Evolutionary conservation across 2,113 vertebrate species (phyloP).

Genomic region (Apistogramma diplotaenia): DNA sequence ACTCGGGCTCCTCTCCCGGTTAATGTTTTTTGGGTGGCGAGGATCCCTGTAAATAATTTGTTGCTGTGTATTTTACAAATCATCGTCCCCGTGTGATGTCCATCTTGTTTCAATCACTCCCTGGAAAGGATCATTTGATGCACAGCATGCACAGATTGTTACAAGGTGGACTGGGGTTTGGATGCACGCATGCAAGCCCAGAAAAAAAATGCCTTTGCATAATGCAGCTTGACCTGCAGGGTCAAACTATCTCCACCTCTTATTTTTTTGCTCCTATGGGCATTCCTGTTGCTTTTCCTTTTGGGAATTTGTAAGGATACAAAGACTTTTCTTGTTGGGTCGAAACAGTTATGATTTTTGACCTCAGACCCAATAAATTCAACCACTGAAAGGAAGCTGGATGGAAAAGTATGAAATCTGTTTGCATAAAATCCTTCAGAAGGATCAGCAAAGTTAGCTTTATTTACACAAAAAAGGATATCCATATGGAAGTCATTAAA

Average conservation of each 20-base stretch:
- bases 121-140: slow-evolving; percentile 32
- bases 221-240: slow-evolving; percentile 35
- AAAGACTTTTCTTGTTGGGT: slow-evolving; percentile 10
- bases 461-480: neutral
- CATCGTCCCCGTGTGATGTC: neutral
- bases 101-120: slow-evolving; percentile 53
- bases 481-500: neutral
- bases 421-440: neutral
- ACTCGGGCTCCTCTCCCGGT: neutral
- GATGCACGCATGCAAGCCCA: slow-evolving; percentile 8
- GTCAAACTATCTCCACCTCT: slow-evolving; percentile 41
- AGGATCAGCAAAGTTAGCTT: neutral
- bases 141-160: slow-evolving; percentile 47
- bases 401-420: neutral
- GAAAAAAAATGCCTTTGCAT: slow-evolving; percentile 28
- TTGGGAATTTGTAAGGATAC: slow-evolving; percentile 7
- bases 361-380: slow-evolving; percentile 13
- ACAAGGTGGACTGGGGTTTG: slow-evolving; percentile 48
- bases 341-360: slow-evolving; percentile 25
- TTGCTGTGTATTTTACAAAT: slow-evolving; percentile 48
- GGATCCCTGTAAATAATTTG: slow-evolving; percentile 49
- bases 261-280: neutral
- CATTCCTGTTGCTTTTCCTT: neutral
- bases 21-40: slow-evolving; percentile 41
- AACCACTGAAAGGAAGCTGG: neutral